Evolutionary conservation across 2,113 vertebrate genomes (phyloP), one percentile per base, ranked within the genome.

Genomic region (Nannospalax galili): DNA sequence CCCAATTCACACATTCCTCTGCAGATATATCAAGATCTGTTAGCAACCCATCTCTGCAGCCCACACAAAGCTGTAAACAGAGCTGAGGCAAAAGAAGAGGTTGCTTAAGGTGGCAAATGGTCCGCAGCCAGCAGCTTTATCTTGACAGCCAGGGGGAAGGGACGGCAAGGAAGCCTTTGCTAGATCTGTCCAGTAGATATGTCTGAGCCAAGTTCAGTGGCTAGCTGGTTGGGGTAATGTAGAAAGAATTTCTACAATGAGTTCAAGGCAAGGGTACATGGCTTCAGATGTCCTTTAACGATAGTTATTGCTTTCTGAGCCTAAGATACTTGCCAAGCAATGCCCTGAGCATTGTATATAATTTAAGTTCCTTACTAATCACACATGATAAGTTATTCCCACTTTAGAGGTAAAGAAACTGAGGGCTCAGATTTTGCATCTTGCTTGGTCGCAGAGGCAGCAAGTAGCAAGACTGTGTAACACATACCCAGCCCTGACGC

Each of bases 1-100:
- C 72, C 96, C 67, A 81, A 40, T 89, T 96, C 95, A 45, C 96
- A 87, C 92, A 75, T 94, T 95, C 84, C 93, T 82, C 84, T 74
- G 91, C 73, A 92, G 94, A 88, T 88, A 16, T 56, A 88, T 90
- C 94, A 92, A 48, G 91, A 92, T 73, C 88, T 88, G 91, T 85
- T 92, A 97, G 74, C 96, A 91, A 82, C 86, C 95, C 88, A 90
- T 84, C 72, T 78, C 95, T 88, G 67, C 62, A 84, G 62, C 91
- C 91, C 92, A 85, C 92, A 77, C 88, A 93, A 86, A 90, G 19
- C 78, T 69, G 64, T 62, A 86, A 90, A 89, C 88, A 95, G 62
- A 42, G 4, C 42, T 22, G 48, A 12, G 40, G 42, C 77, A 67
- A 77, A 84, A 90, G 52, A 75, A 78, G 64, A 85, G 73, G 69